These are phyloP conservation scores for Acromyrmex charruanus DNA, from an alignment of 1,140 invertebrate species.

Conservation along the genomic window DNA sequence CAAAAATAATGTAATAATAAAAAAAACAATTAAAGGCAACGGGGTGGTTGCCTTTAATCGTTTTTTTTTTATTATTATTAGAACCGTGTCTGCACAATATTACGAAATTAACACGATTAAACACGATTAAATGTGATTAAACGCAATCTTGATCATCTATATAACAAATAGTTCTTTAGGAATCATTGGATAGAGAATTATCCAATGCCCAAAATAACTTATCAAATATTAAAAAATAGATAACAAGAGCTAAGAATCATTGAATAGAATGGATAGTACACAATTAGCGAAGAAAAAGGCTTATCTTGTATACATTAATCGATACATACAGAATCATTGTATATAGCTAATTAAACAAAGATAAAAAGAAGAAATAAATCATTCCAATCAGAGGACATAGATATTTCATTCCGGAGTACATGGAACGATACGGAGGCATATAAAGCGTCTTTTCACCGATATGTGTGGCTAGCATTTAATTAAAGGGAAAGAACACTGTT, in stretches of 20 bases:
- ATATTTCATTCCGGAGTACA: conserved; percentile 28
- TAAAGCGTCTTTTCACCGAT: conserved; percentile 31
- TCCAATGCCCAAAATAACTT: conserved; percentile 23
- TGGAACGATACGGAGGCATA: conserved; percentile 11
- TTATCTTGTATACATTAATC: conserved; percentile 26
- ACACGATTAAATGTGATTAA: conserved; percentile 7
- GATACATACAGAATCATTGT: conserved; percentile 26
- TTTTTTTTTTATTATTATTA: no score
- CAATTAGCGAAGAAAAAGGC: not conserved
- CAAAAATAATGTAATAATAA: conserved; percentile 33
- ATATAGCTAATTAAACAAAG: conserved; percentile 10
- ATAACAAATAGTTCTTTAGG: conserved; percentile 26
- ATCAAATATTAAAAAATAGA: conserved; percentile 57
- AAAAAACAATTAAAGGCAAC: not conserved
- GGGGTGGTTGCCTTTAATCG: not conserved
- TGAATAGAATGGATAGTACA: not conserved
- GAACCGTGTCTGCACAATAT: conserved; percentile 14
- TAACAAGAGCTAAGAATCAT: conserved; percentile 41
- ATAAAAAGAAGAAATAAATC: not conserved
- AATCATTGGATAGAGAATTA: not conserved
- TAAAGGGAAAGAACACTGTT: conserved; percentile 47
- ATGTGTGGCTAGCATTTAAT: conserved; percentile 40
- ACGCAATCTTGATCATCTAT: conserved; percentile 17
- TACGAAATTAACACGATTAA: not conserved
- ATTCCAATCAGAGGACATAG: conserved; percentile 1